Evolutionary conservation across 2,113 vertebrate species (phyloP).

Genomic region (Pyxicephalus adspersus): DNA sequence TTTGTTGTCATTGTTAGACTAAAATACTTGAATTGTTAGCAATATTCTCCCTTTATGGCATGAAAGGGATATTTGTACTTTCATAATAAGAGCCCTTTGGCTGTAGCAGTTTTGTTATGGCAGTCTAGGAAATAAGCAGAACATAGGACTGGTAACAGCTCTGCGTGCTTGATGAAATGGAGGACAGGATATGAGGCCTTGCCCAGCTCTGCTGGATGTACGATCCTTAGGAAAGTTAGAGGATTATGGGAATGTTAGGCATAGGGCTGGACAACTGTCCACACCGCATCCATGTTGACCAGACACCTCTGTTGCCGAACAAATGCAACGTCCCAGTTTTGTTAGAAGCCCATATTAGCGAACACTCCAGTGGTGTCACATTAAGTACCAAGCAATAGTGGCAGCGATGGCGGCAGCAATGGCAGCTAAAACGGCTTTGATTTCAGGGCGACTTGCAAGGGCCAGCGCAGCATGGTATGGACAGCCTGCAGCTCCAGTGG

Average conservation of each 20-base stretch:
- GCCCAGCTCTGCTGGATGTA: not conserved
- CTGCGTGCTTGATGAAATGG: not conserved
- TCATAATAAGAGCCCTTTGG: not conserved
- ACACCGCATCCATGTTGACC: too few species aligned
- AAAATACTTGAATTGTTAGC: not conserved
- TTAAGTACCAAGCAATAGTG: conserved; percentile 86
- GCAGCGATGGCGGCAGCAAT: conserved; percentile 80
- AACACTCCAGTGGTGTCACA: conserved; percentile 70
- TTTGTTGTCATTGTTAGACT: not conserved
- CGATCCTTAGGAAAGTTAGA: not conserved
- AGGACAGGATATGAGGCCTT: too few species aligned
- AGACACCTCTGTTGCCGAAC: too few species aligned
- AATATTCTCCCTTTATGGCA: not conserved
- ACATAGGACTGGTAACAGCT: not conserved
- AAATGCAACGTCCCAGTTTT: not conserved
- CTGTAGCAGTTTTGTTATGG: not conserved
- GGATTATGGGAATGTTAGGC: conserved; percentile 18
- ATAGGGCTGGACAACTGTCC: too few species aligned
- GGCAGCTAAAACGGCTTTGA: conserved; percentile 83
- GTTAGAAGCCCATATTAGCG: too few species aligned
- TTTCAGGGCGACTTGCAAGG: conserved; percentile 76
- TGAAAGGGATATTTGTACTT: not conserved
- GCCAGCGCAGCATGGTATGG: conserved; percentile 68
- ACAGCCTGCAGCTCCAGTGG: conserved; percentile 72
- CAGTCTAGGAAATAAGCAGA: not conserved